phyloP scores from a whole-genome alignment of 2,888 invertebrate species.

The Erebia palarica region DNA sequence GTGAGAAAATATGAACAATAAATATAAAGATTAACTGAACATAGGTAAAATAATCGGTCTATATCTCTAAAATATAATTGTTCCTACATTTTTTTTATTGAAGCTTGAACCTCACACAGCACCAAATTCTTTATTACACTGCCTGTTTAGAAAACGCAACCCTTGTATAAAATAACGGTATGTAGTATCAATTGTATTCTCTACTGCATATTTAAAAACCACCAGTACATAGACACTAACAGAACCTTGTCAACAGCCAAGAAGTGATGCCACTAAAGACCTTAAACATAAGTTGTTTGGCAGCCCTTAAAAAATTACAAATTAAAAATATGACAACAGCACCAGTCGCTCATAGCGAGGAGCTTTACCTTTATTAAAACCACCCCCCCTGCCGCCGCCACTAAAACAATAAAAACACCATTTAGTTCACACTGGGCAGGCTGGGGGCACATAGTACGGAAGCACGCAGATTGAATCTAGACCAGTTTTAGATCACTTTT shows the following conservation, averaged over 20 bases:
- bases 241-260: conserved; percentile 56
- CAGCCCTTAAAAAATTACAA: conserved; percentile 77
- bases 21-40: background rate
- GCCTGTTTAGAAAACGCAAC: background rate
- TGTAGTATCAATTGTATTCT: background rate
- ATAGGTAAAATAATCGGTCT: too few species aligned
- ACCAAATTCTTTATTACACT: background rate
- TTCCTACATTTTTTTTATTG: background rate
- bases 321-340: conserved; percentile 86
- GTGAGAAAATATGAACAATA: background rate
- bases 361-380: conserved; percentile 98
- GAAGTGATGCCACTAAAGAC: conserved; percentile 43
- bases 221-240: background rate
- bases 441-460: conserved; percentile 78
- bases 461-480: conserved; percentile 81
- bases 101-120: background rate
- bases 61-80: too few species aligned
- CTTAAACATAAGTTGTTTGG: conserved; percentile 57
- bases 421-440: conserved; percentile 86
- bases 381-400: conserved; percentile 97
- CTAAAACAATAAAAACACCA: conserved; percentile 93
- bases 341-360: conserved; percentile 88
- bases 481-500: conserved; percentile 61
- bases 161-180: background rate
- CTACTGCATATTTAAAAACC: conserved; percentile 6